phyloP scores from a whole-genome alignment of 2,113 vertebrate species.

The Machaerirhynchus nigripectus region DNA sequence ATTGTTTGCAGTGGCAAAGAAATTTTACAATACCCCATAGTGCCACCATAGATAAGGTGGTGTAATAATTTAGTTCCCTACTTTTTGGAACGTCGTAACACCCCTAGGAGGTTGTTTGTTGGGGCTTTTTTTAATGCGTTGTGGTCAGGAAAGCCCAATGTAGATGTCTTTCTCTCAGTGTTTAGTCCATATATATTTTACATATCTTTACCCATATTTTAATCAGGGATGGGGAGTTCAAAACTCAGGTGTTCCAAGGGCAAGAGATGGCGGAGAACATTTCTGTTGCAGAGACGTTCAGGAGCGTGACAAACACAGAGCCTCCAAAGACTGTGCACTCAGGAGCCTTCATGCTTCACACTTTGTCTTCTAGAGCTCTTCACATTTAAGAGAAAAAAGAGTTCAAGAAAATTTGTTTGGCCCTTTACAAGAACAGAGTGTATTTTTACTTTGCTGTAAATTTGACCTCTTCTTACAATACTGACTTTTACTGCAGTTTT shows the following conservation, averaged over 20 bases:
- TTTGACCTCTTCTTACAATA: neutral
- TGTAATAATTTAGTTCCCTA: neutral
- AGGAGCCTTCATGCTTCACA: neutral
- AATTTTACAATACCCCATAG: neutral
- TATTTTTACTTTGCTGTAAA: neutral
- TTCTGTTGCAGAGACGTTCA: neutral
- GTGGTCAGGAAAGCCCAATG: neutral
- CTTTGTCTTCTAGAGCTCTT: neutral
- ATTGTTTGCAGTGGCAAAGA: neutral
- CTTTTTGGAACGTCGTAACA: neutral
- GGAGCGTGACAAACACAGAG: neutral
- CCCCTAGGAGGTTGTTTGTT: accelerated
- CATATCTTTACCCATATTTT: neutral
- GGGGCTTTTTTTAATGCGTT: accelerated
- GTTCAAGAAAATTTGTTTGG: neutral
- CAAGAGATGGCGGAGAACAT: neutral
- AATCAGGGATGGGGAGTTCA: neutral
- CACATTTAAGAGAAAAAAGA: neutral
- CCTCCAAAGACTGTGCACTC: neutral
- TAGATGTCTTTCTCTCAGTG: neutral
- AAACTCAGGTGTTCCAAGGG: neutral
- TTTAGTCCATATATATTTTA: neutral
- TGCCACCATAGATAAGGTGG: neutral
- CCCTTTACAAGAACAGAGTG: neutral
- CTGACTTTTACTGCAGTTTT: neutral